A percentile compares a stretch with the other conserved stretches of the same genome.
Evolutionary conservation across 2,797 vertebrate species (phyloP).

Genomic region (Pelodytes ibericus): DNA sequence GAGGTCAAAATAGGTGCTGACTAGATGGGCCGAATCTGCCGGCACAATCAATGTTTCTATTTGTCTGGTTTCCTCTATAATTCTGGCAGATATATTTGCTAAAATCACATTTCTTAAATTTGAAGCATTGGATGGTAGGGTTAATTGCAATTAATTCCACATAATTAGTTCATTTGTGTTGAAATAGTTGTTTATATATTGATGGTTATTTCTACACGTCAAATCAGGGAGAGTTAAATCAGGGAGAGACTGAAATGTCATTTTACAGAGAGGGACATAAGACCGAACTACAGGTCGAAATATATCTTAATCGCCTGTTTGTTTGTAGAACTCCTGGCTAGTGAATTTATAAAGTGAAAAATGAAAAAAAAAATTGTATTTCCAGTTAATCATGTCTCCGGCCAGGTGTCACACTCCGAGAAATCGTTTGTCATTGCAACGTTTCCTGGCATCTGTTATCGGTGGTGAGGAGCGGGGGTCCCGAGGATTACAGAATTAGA

Average conservation of each 20-base stretch:
- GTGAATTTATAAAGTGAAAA: conserved; percentile 59
- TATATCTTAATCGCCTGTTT: conserved; percentile 4
- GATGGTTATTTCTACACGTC: too few species aligned
- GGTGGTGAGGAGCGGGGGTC: conserved; percentile 66
- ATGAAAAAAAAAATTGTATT: conserved; percentile 68
- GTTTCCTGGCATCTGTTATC: conserved; percentile 64
- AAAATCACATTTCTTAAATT: too few species aligned
- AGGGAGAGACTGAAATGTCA: not conserved
- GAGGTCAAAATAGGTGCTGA: too few species aligned
- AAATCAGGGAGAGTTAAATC: too few species aligned
- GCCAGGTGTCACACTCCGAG: conserved; percentile 67
- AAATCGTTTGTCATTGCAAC: conserved; percentile 72
- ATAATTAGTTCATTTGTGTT: too few species aligned
- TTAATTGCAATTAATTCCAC: too few species aligned
- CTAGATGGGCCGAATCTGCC: too few species aligned
- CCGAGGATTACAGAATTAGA: conserved; percentile 75
- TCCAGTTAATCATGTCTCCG: conserved; percentile 71
- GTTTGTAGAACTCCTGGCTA: not conserved
- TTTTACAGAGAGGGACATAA: not conserved
- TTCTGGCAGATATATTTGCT: too few species aligned
- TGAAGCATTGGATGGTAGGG: too few species aligned
- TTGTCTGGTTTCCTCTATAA: too few species aligned
- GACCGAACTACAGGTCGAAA: not conserved
- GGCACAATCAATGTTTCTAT: too few species aligned
- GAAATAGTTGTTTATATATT: too few species aligned